phyloP scores from a whole-genome alignment of 2,888 invertebrate genomes.

The Drosophila neotestacea region DNA sequence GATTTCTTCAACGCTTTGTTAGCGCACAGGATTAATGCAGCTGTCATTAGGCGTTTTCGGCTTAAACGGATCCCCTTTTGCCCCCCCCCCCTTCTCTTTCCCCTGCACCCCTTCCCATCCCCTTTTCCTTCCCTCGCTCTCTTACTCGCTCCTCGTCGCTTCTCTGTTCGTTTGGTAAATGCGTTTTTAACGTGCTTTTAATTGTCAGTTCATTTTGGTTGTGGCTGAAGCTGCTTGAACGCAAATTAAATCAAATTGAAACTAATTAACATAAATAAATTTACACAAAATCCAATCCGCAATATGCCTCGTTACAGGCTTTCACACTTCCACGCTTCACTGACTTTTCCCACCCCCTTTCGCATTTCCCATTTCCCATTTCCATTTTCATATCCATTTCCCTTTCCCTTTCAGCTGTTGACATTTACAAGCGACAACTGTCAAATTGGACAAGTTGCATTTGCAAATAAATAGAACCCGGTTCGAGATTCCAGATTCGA shows the following conservation, averaged over 20 bases:
- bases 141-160: background rate
- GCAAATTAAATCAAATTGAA: constrained; percentile 79
- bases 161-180: constrained; percentile 69
- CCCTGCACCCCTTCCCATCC: background rate
- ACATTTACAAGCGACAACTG: constrained; percentile 76
- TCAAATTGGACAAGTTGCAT: constrained; percentile 78
- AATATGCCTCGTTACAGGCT: constrained; percentile 78
- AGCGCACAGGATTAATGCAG: constrained; percentile 82
- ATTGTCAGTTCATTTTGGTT: constrained; percentile 70
- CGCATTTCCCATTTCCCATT: background rate
- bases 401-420: constrained; percentile 32
- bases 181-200: constrained; percentile 84
- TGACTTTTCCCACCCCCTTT: constrained; percentile 24
- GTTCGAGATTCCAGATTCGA: constrained; percentile 8
- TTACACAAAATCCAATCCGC: constrained; percentile 77
- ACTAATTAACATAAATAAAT: constrained; percentile 80
- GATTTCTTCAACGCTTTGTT: constrained; percentile 84
- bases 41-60: constrained; percentile 79
- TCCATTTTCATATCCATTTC: no score
- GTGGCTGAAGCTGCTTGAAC: constrained; percentile 37
- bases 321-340: constrained; percentile 75
- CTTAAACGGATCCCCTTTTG: constrained; percentile 61
- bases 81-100: background rate
- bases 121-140: background rate
- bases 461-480: constrained; percentile 74